These are phyloP conservation scores for Drosophila koepferae DNA, from an alignment of 2,888 invertebrate species.

Conservation along the genomic window DNA sequence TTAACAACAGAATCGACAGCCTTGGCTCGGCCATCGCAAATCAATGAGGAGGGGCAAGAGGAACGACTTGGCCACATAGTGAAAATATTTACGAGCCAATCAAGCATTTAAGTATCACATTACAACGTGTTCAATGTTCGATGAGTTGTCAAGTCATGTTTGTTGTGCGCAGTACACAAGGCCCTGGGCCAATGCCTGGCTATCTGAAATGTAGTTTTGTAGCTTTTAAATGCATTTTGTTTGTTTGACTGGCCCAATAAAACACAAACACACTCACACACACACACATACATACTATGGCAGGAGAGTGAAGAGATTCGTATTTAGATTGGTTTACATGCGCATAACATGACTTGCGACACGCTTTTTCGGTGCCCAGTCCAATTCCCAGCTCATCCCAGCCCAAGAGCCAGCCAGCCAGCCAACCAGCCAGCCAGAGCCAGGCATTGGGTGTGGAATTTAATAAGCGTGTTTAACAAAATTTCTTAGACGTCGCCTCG, in stretches of 20 bases:
- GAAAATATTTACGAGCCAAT: conserved; percentile 84
- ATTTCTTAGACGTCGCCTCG: conserved; percentile 58
- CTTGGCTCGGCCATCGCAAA: conserved; percentile 15
- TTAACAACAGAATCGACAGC: conserved; percentile 82
- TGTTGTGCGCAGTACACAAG: conserved; percentile 57
- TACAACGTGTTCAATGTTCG: conserved; percentile 85
- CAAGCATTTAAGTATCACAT: conserved; percentile 85
- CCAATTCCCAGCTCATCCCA: conserved; percentile 28
- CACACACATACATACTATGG: conserved; percentile 1
- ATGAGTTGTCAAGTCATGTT: conserved; percentile 85
- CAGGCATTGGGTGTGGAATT: conserved; percentile 60
- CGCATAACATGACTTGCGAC: conserved; percentile 81
- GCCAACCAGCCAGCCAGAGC: conserved; percentile 4
- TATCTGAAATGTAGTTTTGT: conserved; percentile 77
- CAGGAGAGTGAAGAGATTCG: conserved; percentile 52
- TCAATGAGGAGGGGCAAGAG: too few relatives aligned
- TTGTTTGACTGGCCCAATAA: conserved; percentile 78
- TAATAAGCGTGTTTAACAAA: conserved; percentile 80
- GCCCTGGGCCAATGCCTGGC: conserved; percentile 47
- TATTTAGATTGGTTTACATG: conserved; percentile 83
- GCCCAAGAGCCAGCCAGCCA: conserved; percentile 7
- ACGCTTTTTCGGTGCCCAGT: conserved; percentile 56
- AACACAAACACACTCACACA: conserved; percentile 47
- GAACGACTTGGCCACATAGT: conserved; percentile 62
- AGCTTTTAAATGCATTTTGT: conserved; percentile 82